A percentile compares a stretch with the other conserved stretches of the same genome.
phyloP scores from a whole-genome alignment of 2,888 invertebrate genomes.

The Drosophila subsilvestris region DNA sequence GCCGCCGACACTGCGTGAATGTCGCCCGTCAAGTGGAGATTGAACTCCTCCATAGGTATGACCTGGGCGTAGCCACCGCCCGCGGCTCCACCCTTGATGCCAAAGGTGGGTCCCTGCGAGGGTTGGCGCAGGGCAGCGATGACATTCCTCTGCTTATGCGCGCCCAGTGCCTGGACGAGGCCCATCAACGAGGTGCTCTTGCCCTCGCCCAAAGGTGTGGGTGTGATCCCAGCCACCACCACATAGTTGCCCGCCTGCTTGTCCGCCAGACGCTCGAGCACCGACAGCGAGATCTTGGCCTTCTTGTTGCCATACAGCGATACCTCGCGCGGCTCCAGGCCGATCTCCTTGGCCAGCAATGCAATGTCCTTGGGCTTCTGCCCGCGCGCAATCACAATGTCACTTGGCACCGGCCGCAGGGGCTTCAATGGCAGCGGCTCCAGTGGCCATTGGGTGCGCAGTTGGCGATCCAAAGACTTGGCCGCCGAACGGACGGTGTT shows the following conservation, averaged over 20 bases:
- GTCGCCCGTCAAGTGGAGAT: constrained; percentile 98
- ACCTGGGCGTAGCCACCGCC: constrained; percentile 98
- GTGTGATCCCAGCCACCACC: constrained; percentile 98
- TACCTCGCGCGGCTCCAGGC: constrained; percentile 91
- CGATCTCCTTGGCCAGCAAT: constrained; percentile 92
- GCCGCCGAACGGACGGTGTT: constrained; percentile 96
- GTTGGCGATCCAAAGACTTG: constrained; percentile 86
- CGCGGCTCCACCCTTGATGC: constrained; percentile 97
- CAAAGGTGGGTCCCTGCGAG: constrained; percentile 99
- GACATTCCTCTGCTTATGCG: constrained; percentile 92
- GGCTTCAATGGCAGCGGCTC: constrained; percentile 87
- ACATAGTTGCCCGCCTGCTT: constrained; percentile 94
- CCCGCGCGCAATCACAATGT: constrained; percentile 94
- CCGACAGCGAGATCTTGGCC: constrained; percentile 94
- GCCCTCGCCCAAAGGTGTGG: constrained; percentile 99
- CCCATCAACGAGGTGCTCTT: constrained; percentile 98
- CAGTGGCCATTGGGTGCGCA: constrained; percentile 88
- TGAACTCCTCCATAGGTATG: constrained; percentile 99
- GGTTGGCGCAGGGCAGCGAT: constrained; percentile 98
- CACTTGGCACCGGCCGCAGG: constrained; percentile 93
- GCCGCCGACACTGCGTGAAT: constrained; percentile 99
- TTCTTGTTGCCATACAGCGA: constrained; percentile 96
- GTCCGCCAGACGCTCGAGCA: constrained; percentile 89
- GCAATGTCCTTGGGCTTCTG: constrained; percentile 94
- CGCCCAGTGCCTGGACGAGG: constrained; percentile 95